These are phyloP conservation scores for Beris morrisii DNA, from an alignment of 2,888 invertebrate species.

Conservation along the genomic window DNA sequence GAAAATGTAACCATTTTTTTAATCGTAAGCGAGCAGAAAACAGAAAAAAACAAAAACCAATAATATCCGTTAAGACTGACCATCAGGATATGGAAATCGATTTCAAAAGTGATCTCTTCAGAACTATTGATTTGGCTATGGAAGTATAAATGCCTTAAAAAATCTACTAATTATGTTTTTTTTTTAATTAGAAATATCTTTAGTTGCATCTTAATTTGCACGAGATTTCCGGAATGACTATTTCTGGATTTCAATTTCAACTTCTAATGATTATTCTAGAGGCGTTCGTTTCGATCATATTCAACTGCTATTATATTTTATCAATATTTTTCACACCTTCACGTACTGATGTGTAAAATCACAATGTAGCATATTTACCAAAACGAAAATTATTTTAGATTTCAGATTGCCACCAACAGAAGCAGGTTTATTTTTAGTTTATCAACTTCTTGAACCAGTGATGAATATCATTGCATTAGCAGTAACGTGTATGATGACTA, in stretches of 20 bases:
- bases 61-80: not conserved
- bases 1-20: too few species aligned
- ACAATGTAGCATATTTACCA: not conserved
- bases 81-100: not conserved
- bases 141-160: not conserved
- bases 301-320: not conserved
- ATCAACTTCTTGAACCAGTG: constrained; percentile 1
- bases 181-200: not conserved
- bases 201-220: not conserved
- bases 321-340: not conserved
- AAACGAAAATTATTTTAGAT: not conserved
- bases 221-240: not conserved
- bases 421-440: not conserved
- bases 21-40: not conserved
- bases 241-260: not conserved
- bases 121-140: not conserved
- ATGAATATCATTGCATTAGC: not conserved
- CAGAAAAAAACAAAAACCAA: not conserved
- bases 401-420: not conserved
- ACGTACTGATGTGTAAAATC: not conserved
- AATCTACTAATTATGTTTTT: not conserved
- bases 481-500: not conserved
- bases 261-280: not conserved
- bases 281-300: not conserved
- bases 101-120: not conserved